These are phyloP conservation scores for Sesamia nonagrioides DNA, from an alignment of 1,140 invertebrate genomes.

Conservation along the genomic window DNA sequence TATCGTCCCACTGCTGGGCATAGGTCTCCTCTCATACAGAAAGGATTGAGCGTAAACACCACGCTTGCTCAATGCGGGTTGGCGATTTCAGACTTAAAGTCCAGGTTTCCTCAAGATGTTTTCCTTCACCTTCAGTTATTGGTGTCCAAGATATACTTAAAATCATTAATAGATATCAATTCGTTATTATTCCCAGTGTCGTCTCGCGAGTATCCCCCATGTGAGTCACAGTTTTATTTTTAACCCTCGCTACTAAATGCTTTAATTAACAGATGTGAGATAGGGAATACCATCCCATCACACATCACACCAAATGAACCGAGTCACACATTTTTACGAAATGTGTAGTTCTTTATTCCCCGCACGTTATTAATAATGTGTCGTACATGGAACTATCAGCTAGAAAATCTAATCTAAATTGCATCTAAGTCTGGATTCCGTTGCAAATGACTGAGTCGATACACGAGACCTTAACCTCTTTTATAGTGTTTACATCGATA, in stretches of 20 bases:
- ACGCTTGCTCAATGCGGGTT: too few species aligned
- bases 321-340: neutral
- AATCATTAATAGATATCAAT: neutral
- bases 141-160: too few species aligned
- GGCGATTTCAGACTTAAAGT: too few species aligned
- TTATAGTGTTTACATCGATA: too few species aligned
- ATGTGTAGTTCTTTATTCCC: neutral
- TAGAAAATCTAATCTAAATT: neutral
- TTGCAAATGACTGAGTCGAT: too few species aligned
- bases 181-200: neutral
- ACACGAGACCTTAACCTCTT: too few species aligned
- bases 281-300: slow-evolving; percentile 22
- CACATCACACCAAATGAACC: neutral
- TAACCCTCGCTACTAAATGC: slow-evolving; percentile 5
- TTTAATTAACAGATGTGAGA: slow-evolving; percentile 16
- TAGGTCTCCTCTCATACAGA: too few species aligned
- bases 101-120: too few species aligned
- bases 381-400: neutral
- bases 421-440: neutral
- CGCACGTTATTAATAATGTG: neutral
- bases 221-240: slow-evolving; percentile 22
- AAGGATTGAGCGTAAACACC: too few species aligned
- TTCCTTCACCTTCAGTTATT: too few species aligned
- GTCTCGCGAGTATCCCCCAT: neutral
- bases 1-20: too few species aligned